phyloP scores from a whole-genome alignment of 2,797 vertebrate genomes.

The Gobio occitaniae region DNA sequence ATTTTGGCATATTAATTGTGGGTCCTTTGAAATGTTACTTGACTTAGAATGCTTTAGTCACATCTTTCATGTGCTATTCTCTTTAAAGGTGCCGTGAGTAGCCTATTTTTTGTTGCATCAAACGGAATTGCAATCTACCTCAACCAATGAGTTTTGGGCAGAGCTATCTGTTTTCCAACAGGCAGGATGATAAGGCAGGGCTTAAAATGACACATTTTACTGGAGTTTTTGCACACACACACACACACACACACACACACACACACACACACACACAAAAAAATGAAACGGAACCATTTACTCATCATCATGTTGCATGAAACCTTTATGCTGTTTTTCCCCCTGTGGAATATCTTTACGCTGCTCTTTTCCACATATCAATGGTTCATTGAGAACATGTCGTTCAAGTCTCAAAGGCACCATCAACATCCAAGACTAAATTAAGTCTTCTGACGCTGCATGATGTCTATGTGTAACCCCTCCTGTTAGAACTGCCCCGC shows the following conservation, averaged over 20 bases:
- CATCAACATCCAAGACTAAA: not conserved
- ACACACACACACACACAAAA: too few relatives aligned
- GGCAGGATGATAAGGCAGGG: not conserved
- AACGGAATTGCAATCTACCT: not conserved
- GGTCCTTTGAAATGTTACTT: not conserved
- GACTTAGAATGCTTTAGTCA: not conserved
- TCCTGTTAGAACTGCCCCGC: too few relatives aligned
- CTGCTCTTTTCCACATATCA: not conserved
- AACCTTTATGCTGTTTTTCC: not conserved
- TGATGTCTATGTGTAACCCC: not conserved
- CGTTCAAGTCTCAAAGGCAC: not conserved
- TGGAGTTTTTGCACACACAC: not conserved
- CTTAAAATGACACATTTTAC: too few relatives aligned
- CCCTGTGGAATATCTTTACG: not conserved
- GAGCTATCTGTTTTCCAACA: not conserved
- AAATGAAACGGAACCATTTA: too few relatives aligned
- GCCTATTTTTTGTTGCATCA: not conserved
- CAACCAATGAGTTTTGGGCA: not conserved
- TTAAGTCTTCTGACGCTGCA: not conserved
- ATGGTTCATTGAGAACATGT: not conserved
- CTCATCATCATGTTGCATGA: not conserved
- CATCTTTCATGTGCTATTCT: not conserved
- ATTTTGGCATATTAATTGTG: not conserved
- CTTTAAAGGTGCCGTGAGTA: conserved; percentile 18
- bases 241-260: too few relatives aligned